Percentiles rank a stretch among this genome's conserved stretches.
Conservation (phyloP, 1,140 invertebrate species). For the Oryctes rhinoceros region DNA sequence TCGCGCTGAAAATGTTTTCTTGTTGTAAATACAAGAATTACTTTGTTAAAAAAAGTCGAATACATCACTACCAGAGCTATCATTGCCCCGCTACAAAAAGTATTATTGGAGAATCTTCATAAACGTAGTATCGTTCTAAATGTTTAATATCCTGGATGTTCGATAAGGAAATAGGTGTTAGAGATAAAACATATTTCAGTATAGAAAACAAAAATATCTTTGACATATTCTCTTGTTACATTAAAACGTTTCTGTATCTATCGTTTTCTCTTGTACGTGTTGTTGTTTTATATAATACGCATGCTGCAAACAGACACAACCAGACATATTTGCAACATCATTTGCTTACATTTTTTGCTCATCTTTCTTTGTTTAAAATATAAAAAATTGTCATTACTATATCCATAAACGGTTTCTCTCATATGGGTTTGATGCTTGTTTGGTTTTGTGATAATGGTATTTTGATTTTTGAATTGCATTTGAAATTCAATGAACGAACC, state of each 20-base stretch:
- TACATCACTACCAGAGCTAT: too few species aligned
- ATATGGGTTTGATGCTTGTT: neutral
- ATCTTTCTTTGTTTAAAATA: too few species aligned
- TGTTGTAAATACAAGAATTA: too few species aligned
- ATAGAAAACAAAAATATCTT: too few species aligned
- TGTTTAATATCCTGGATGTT: neutral
- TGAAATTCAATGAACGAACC: too few species aligned
- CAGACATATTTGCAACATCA: constrained; percentile 59
- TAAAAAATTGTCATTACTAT: constrained; percentile 26
- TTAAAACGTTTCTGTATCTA: neutral
- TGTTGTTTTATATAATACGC: constrained; percentile 42
- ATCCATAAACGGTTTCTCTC: constrained; percentile 26
- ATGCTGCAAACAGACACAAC: constrained; percentile 61
- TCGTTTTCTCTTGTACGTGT: neutral
- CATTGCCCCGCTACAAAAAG: too few species aligned
- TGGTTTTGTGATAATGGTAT: neutral
- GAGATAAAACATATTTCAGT: too few species aligned
- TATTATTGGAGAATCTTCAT: too few species aligned
- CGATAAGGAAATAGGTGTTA: neutral
- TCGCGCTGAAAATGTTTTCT: too few species aligned
- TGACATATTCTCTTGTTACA: neutral
- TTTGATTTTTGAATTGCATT: too few species aligned
- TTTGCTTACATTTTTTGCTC: constrained; percentile 29
- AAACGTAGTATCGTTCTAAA: neutral
- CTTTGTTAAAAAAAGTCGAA: too few species aligned